These are phyloP conservation scores for Bombus affinis DNA, from an alignment of 1,140 invertebrate species.

Conservation along the genomic window DNA sequence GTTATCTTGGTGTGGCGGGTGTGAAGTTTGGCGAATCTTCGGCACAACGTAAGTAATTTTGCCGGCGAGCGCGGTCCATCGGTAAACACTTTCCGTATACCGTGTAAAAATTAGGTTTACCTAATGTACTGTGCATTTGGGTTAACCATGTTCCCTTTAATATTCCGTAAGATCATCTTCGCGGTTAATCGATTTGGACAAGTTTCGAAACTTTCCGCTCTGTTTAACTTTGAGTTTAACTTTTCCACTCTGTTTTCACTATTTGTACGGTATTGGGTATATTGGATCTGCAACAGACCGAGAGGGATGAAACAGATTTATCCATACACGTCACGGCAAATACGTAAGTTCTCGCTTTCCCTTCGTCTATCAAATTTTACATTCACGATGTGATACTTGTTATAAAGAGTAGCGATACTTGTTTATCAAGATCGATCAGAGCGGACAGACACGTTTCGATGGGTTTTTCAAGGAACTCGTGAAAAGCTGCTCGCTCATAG, in stretches of 20 bases:
- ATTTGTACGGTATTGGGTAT: neutral
- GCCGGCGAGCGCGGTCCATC: too few species aligned
- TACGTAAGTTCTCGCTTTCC: too few species aligned
- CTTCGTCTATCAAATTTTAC: too few species aligned
- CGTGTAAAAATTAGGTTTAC: slow-evolving; percentile 3
- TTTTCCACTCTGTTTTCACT: neutral
- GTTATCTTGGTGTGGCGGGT: neutral
- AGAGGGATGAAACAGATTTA: too few species aligned
- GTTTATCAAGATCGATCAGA: too few species aligned
- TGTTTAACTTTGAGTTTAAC: neutral
- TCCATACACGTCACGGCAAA: too few species aligned
- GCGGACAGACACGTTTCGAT: neutral
- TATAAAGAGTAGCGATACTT: too few species aligned
- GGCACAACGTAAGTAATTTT: slow-evolving; percentile 6
- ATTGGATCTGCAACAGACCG: neutral
- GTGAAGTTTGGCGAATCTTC: neutral
- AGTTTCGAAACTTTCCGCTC: slow-evolving; percentile 5
- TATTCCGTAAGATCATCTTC: neutral
- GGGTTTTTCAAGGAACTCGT: neutral
- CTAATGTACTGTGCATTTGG: too few species aligned
- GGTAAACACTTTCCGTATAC: neutral
- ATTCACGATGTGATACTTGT: too few species aligned
- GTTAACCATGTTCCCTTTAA: neutral
- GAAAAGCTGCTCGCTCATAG: neutral
- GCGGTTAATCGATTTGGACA: neutral